Base-by-base conservation (phyloP, 2,888 invertebrate genomes). In the Lepidochitona cinerea region DNA sequence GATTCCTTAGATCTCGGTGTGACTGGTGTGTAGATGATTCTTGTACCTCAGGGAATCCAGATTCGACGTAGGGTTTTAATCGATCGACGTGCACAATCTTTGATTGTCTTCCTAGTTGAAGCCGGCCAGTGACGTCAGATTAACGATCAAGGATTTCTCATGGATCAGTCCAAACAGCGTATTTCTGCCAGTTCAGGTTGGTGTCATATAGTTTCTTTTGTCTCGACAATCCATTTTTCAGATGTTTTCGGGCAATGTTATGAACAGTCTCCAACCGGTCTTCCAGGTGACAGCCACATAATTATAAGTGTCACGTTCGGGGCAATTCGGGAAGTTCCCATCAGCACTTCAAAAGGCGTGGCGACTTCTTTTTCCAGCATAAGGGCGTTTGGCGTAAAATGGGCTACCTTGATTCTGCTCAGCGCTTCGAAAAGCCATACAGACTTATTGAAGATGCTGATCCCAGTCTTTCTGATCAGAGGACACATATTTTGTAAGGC, bases 401-500 rank as follows among this genome's bases (percentile, higher is more conserved):
- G 9, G 41, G 18, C 18, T 9, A 18, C 41, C 18, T 41, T n/a
- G n/a, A n/a, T n/a, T 9, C 9, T 41, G 41, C 41, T 41, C 41
- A 12, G 41, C 41, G 18, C 9, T 12, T 12, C 41, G 9, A 41
- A 12, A 41, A 9, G 41, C 41, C 41, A 41, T 41, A 41, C 41
- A 41, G 18, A 41, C 41, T 12, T 12, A 18, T 18, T 41, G 41
- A 9, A 9, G 41, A 18, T 41, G 41, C 9, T 12, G 18, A 18
- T 41, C 41, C 41, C 41, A 41, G 41, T 41, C 41, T 41, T 41
- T 41, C 41, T 41, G 41, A 41, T 41, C 41, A 41, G 41, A 79
- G 37, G 0, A 77, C 79, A 26, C 68, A 37, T 29, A 75, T 79
- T n/a, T 71, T 53, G n/a, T n/a, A n/a, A n/a, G n/a, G n/a, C n/a